Evolutionary conservation across 2,113 vertebrate species (phyloP).

Genomic region (Coracopsis vasa): DNA sequence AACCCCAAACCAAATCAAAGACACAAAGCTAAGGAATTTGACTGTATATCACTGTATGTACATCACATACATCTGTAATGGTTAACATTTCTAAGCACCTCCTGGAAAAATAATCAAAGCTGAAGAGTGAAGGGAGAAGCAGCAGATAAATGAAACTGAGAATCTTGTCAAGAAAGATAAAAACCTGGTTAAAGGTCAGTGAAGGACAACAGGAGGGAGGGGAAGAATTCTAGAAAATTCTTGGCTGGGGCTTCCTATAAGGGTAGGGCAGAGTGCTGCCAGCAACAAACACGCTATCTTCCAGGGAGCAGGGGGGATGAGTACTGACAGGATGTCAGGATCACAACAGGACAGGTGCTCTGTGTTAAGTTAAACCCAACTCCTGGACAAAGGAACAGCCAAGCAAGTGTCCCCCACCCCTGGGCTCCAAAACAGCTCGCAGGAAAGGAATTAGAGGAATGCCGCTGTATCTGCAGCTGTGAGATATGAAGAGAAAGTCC

Average conservation of each 20-base stretch:
- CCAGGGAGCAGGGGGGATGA: not conserved
- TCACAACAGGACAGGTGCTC: not conserved
- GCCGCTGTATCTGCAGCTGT: not conserved
- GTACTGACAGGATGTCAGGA: not conserved
- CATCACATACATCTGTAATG: not conserved
- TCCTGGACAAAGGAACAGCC: not conserved
- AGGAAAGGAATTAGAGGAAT: not conserved
- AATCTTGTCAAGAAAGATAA: constrained; percentile 20
- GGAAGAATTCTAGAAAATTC: constrained; percentile 12
- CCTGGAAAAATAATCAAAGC: constrained; percentile 21
- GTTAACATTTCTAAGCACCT: not conserved
- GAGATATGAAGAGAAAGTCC: not conserved
- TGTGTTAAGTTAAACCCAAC: not conserved
- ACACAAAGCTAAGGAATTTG: not conserved
- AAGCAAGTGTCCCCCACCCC: not conserved
- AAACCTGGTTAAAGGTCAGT: constrained; percentile 21
- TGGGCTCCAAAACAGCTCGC: not conserved
- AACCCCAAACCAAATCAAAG: not conserved
- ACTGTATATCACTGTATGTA: not conserved
- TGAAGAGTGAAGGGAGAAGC: constrained; percentile 16
- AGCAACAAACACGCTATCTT: rapidly evolving
- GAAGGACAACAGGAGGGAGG: not conserved
- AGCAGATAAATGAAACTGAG: constrained; percentile 23
- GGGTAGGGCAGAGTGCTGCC: not conserved
- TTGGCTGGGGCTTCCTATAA: not conserved